Percentiles rank a stretch among this genome's conserved stretches.
Conservation (phyloP, 2,113 vertebrate species). For the Coryphaenoides rupestris region DNA sequence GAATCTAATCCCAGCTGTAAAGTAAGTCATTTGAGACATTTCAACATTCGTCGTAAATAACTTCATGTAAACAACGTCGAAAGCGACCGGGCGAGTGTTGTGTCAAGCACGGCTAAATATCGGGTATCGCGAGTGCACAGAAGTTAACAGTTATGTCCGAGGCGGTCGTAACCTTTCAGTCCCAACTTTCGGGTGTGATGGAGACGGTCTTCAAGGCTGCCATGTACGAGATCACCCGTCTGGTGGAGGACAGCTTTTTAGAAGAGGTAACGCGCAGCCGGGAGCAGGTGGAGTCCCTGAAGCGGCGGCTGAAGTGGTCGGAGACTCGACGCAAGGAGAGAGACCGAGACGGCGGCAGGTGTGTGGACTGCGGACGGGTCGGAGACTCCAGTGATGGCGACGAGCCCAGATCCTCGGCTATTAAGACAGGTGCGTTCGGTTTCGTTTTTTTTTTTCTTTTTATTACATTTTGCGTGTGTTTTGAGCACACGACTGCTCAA, state of each 20-base stretch:
- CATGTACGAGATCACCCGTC: constrained; percentile 75
- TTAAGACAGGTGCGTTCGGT: constrained; percentile 43
- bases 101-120: no score
- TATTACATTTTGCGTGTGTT: background rate
- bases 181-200: constrained; percentile 76
- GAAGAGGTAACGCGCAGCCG: constrained; percentile 69
- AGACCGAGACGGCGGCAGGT: constrained; percentile 43
- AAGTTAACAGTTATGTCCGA: constrained; percentile 60
- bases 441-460: background rate
- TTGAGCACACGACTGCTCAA: no score
- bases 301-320: constrained; percentile 63
- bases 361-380: constrained; percentile 53
- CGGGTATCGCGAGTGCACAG: background rate
- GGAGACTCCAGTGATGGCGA: constrained; percentile 9
- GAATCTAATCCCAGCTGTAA: no score
- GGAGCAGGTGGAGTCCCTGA: constrained; percentile 70
- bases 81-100: no score
- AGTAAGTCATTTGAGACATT: no score
- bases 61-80: no score
- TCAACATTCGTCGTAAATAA: no score
- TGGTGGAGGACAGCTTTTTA: constrained; percentile 74
- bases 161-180: constrained; percentile 67
- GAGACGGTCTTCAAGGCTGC: constrained; percentile 77
- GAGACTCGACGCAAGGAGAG: constrained; percentile 55
- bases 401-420: background rate